Conservation (phyloP, 2,113 vertebrate genomes). For the Cettia cetti region DNA sequence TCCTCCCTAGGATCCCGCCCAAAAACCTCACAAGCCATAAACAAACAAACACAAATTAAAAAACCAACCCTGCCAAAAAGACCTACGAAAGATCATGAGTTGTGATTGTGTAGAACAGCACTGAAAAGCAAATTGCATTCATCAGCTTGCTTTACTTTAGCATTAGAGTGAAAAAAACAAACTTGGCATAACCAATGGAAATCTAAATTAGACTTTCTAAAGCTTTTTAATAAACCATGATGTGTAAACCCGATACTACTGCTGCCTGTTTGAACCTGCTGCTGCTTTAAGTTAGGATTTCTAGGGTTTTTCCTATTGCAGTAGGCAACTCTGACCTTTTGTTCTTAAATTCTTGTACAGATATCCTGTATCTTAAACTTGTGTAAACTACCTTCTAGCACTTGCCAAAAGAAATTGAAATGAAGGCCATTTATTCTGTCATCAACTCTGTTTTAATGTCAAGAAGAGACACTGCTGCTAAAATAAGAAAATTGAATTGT, state of each 20-base stretch:
- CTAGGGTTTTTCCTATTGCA: not conserved
- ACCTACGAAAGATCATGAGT: not conserved
- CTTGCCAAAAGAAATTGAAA: not conserved
- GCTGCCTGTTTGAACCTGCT: not conserved
- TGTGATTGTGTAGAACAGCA: not conserved
- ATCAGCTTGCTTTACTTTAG: not conserved
- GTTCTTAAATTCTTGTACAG: not conserved
- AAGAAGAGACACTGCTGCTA: not conserved
- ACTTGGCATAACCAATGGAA: conserved; percentile 40
- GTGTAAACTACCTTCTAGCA: not conserved
- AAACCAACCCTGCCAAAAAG: rapidly evolving
- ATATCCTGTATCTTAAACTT: not conserved
- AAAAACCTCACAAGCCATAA: not conserved
- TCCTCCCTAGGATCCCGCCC: rapidly evolving
- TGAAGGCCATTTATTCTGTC: conserved; percentile 5
- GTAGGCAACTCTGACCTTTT: conserved; percentile 8
- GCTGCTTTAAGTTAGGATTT: conserved; percentile 12
- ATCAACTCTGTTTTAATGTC: not conserved
- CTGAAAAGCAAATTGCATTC: not conserved
- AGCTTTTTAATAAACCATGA: conserved; percentile 54
- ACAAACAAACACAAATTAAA: not conserved
- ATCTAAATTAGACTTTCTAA: conserved; percentile 56
- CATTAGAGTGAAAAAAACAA: not conserved
- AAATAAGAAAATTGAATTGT: not conserved
- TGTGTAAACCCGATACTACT: not conserved